Percentiles rank a stretch among this genome's conserved stretches.
Conservation (phyloP, 2,888 invertebrate genomes). For the Azorinus chamasolen region DNA sequence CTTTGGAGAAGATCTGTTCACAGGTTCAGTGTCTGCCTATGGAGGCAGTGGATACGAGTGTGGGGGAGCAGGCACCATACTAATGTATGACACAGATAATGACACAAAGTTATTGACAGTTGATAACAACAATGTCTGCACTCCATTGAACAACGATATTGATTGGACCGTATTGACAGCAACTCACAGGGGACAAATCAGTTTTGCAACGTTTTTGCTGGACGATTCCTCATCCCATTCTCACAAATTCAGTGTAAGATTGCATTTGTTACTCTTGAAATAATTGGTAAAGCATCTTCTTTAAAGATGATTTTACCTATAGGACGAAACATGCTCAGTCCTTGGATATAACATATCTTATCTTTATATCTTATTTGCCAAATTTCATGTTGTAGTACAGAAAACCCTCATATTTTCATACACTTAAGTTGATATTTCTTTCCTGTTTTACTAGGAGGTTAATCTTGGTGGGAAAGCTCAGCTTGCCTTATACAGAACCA, state of each 20-base stretch:
- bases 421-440: no score
- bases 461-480: conserved; percentile 71
- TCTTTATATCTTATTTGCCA: no score
- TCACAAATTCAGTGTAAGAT: conserved; percentile 50
- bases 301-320: not conserved
- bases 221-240: conserved; percentile 53
- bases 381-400: no score
- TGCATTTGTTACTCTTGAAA: no score
- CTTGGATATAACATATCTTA: no score
- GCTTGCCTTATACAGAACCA: conserved; percentile 71
- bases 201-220: conserved; percentile 76
- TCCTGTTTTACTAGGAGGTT: conserved; percentile 52
- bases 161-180: conserved; percentile 69
- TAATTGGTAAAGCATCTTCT: conserved; percentile 1
- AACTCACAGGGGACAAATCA: conserved; percentile 69
- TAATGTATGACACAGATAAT: conserved; percentile 44
- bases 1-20: conserved; percentile 57
- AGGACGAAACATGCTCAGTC: no score
- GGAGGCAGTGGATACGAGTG: conserved; percentile 76
- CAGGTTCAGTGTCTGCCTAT: conserved; percentile 61
- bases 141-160: conserved; percentile 57
- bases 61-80: conserved; percentile 77
- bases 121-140: conserved; percentile 72
- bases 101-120: conserved; percentile 61
- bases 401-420: no score